Evolutionary conservation across 2,797 vertebrate species (phyloP).

Genomic region (Enteromius anoplus): DNA sequence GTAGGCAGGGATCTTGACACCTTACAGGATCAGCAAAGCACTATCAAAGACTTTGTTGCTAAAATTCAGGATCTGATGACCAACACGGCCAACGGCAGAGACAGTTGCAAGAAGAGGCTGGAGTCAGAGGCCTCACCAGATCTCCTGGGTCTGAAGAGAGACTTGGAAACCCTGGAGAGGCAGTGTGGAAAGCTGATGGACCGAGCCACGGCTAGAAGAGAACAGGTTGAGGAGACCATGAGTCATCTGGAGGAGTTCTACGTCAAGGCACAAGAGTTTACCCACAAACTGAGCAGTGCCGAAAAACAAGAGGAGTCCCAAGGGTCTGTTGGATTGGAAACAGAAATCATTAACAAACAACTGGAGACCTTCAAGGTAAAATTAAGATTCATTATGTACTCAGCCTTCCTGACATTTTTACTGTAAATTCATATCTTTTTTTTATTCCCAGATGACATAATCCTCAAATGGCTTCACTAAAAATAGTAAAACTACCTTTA

Average conservation of each 20-base stretch:
- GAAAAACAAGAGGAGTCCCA: constrained; percentile 90
- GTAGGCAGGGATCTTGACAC: constrained; percentile 81
- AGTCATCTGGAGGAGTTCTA: constrained; percentile 85
- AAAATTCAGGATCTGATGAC: constrained; percentile 87
- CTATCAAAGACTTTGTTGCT: constrained; percentile 81
- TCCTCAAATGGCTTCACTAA: background rate
- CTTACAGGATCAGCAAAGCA: constrained; percentile 81
- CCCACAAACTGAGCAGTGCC: constrained; percentile 75
- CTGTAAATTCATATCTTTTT: background rate
- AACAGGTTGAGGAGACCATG: constrained; percentile 81
- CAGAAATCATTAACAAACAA: constrained; percentile 93
- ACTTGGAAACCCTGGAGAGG: constrained; percentile 92
- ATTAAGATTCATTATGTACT: background rate
- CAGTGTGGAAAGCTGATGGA: constrained; percentile 94
- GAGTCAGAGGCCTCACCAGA: constrained; percentile 90
- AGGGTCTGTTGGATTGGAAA: constrained; percentile 93
- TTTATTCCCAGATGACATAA: background rate
- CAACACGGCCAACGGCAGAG: constrained; percentile 84
- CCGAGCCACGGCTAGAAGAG: constrained; percentile 84
- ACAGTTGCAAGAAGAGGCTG: constrained; percentile 91
- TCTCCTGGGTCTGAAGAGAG: constrained; percentile 90
- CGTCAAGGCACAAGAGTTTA: constrained; percentile 78
- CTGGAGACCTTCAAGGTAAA: constrained; percentile 92
- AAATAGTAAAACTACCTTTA: background rate
- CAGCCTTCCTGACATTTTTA: background rate